phyloP scores from a whole-genome alignment of 64 coral and sea anemone species.

The Dendronephthya gigantea region DNA sequence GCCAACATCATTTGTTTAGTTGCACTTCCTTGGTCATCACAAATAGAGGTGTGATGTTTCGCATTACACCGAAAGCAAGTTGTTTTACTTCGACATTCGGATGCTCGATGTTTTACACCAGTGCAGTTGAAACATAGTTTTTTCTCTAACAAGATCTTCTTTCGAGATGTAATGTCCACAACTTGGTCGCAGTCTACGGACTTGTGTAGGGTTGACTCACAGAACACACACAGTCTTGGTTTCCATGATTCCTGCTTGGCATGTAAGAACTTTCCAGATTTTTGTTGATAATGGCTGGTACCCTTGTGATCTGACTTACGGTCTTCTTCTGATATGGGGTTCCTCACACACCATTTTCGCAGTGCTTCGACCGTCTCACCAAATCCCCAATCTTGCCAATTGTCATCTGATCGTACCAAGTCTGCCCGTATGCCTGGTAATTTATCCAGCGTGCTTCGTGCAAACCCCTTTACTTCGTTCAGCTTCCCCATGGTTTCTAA shows the following conservation, averaged over 20 bases:
- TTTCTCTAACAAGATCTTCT: conserved; percentile 4
- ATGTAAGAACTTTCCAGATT: no score
- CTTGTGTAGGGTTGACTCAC: conserved; percentile 24
- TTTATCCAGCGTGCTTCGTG: neutral
- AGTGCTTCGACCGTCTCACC: conserved; percentile 24
- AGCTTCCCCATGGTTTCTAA: conserved; percentile 16
- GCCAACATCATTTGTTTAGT: neutral
- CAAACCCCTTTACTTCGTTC: neutral
- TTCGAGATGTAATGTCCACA: neutral
- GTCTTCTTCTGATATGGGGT: neutral
- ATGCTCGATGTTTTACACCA: no score
- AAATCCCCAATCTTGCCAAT: conserved; percentile 27
- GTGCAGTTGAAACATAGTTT: neutral
- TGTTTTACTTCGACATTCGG: no score
- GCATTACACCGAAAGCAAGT: neutral
- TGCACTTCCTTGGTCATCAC: neutral
- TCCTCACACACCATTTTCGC: conserved; percentile 9
- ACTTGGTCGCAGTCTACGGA: conserved; percentile 33
- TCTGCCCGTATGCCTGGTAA: conserved; percentile 30
- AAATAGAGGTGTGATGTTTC: neutral
- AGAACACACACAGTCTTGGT: conserved; percentile 21
- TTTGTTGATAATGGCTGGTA: conserved; percentile 16
- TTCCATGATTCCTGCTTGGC: no score
- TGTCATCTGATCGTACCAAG: conserved; percentile 6
- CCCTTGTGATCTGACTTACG: conserved; percentile 8